These are phyloP conservation scores for human (Homo sapiens) DNA, from an alignment of 2,113 vertebrate genomes.

Conservation along the genomic window GRCh38 chr11:102867501-102868000, in stretches of 20 bases:
- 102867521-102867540: neutral
- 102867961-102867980: slow-evolving; percentile 79
- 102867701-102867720: neutral
- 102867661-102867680: neutral
- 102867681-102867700: neutral
- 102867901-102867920: slow-evolving; percentile 87
- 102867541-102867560: neutral
- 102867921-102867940: slow-evolving; percentile 86
- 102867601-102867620: neutral
- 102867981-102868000: slow-evolving; percentile 86
- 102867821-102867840: neutral
- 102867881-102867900: slow-evolving; percentile 7
- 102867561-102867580: neutral
- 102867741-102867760: neutral
- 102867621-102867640: neutral
- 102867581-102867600: neutral
- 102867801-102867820: neutral
- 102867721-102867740: neutral
- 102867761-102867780: neutral
- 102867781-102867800: neutral
- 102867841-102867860: neutral
- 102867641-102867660: neutral
- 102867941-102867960: slow-evolving; percentile 81
- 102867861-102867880: neutral
- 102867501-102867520: neutral